A percentile compares a stretch with the other conserved stretches of the same genome.
phyloP scores from a whole-genome alignment of 2,888 invertebrate species.

The Carcina quercana region DNA sequence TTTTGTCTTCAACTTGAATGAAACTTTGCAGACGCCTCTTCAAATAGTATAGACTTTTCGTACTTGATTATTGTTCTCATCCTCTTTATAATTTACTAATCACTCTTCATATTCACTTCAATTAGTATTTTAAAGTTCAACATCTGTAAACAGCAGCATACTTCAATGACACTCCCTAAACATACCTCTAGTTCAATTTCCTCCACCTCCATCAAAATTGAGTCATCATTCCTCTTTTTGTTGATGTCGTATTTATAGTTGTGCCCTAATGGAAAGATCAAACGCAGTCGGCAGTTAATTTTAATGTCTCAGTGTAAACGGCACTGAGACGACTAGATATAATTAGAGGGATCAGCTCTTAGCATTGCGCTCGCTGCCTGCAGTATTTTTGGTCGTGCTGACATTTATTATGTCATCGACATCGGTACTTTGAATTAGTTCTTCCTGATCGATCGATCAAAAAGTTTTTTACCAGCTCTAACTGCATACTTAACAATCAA shows the following conservation, averaged over 20 bases:
- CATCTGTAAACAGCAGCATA: neutral
- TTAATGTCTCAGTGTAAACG: constrained; percentile 69
- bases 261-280: constrained; percentile 71
- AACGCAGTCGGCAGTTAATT: constrained; percentile 67
- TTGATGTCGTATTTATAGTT: constrained; percentile 53
- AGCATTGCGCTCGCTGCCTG: constrained; percentile 30
- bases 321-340: constrained; percentile 58
- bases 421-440: constrained; percentile 22
- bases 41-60: no score
- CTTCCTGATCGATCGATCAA: no score
- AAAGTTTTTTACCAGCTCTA: no score
- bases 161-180: neutral
- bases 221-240: constrained; percentile 57
- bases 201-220: constrained; percentile 42
- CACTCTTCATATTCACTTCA: no score
- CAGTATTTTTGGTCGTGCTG: constrained; percentile 56
- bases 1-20: constrained; percentile 21
- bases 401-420: constrained; percentile 61
- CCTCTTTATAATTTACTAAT: no score
- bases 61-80: no score
- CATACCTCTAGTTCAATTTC: no score
- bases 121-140: no score
- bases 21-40: neutral
- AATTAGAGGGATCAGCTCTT: constrained; percentile 62
- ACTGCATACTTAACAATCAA: no score